A percentile compares a stretch with the other conserved stretches of the same genome.
Conservation (phyloP, 2,113 vertebrate genomes). For the Misgurnus mizolepis region DNA sequence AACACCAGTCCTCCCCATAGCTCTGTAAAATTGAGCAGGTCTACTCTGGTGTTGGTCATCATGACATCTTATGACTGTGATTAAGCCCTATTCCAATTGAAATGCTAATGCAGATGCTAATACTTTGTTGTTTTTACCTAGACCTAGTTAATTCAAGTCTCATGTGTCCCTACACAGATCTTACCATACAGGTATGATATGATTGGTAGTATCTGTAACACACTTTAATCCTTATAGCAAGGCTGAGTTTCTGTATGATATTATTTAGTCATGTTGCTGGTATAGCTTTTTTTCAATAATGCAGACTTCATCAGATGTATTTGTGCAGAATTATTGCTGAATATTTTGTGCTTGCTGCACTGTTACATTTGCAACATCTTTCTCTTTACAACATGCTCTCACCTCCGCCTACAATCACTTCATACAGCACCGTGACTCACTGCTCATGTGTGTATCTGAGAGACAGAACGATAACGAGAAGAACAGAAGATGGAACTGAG, state of each 20-base stretch:
- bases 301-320: neutral
- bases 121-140: neutral
- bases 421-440: slow-evolving; percentile 36
- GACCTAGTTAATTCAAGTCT: neutral
- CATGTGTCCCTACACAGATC: neutral
- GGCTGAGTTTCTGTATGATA: neutral
- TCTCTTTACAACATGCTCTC: slow-evolving; percentile 21
- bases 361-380: neutral
- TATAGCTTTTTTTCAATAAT: too few species aligned
- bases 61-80: slow-evolving; percentile 21
- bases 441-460: neutral
- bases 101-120: neutral
- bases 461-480: neutral
- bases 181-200: neutral
- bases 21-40: slow-evolving; percentile 7
- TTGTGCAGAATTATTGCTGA: neutral
- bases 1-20: neutral
- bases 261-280: too few species aligned
- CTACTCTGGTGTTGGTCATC: slow-evolving; percentile 12
- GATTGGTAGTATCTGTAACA: neutral
- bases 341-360: slow-evolving; percentile 3
- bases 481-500: neutral
- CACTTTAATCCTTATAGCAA: neutral
- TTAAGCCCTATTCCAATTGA: neutral
- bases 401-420: slow-evolving; percentile 38